Percentiles rank a stretch among this genome's conserved stretches.
phyloP scores from a whole-genome alignment of 2,888 invertebrate species.

The Lysandra coridon region DNA sequence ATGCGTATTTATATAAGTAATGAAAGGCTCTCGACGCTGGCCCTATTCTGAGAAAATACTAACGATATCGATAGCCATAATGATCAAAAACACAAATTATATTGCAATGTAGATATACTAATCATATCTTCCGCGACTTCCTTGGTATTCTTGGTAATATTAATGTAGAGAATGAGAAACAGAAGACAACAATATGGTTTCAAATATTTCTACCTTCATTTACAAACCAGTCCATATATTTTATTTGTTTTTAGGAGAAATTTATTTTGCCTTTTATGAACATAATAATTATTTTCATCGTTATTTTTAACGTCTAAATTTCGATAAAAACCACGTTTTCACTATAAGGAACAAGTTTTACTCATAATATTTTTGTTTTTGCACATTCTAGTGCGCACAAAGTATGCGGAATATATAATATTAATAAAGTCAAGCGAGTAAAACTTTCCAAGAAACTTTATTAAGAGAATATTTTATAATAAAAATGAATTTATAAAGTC shows the following conservation, averaged over 20 bases:
- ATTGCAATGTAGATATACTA: too few relatives aligned
- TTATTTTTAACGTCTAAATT: not conserved
- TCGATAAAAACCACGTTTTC: not conserved
- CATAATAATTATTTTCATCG: not conserved
- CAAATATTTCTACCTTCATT: too few relatives aligned
- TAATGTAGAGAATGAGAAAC: too few relatives aligned
- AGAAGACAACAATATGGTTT: too few relatives aligned
- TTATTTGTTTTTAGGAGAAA: too few relatives aligned
- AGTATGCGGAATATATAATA: slow-evolving; percentile 12
- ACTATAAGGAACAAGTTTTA: not conserved
- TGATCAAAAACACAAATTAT: not conserved
- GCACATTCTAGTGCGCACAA: not conserved
- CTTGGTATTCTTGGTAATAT: too few relatives aligned
- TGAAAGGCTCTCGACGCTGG: slow-evolving; percentile 47
- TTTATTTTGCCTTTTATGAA: too few relatives aligned
- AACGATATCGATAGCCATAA: not conserved
- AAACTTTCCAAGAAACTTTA: slow-evolving; percentile 19
- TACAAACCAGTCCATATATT: too few relatives aligned
- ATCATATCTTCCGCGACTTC: too few relatives aligned
- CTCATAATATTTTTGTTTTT: not conserved
- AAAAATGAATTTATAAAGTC: slow-evolving; percentile 30
- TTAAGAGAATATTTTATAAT: slow-evolving; percentile 22
- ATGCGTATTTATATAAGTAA: slow-evolving; percentile 55
- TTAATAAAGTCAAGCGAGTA: slow-evolving; percentile 9
- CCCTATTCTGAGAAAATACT: slow-evolving; percentile 40